These are phyloP conservation scores for Sceloporus undulatus DNA, from an alignment of 2,113 vertebrate genomes.

Conservation along the genomic window DNA sequence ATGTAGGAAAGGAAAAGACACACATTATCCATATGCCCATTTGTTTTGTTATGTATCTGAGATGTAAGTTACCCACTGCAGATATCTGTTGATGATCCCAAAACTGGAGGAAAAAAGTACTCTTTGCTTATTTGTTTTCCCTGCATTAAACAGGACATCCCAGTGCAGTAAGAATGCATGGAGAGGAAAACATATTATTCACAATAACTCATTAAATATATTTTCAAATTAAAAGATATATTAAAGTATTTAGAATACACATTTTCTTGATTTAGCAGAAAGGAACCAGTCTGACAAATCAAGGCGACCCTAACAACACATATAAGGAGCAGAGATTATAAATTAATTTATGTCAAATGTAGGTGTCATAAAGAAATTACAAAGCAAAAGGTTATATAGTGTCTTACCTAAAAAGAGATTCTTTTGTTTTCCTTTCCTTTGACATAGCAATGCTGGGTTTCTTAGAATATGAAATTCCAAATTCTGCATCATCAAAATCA, in stretches of 20 bases:
- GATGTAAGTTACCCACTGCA: not conserved
- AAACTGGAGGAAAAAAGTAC: not conserved
- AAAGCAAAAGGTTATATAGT: not conserved
- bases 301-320: not conserved
- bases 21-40: not conserved
- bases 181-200: not conserved
- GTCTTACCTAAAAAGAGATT: conserved; percentile 77
- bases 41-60: not conserved
- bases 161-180: not conserved
- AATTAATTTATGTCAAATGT: not conserved
- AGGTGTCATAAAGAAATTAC: not conserved
- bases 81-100: not conserved
- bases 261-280: not conserved
- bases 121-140: not conserved
- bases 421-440: conserved; percentile 83
- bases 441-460: conserved; percentile 84
- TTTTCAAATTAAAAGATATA: not conserved
- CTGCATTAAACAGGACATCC: not conserved
- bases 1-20: not conserved
- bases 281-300: not conserved
- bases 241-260: not conserved
- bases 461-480: conserved; percentile 87
- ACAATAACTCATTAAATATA: not conserved
- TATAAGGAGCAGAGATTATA: not conserved
- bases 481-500: conserved; percentile 83